phyloP scores from a whole-genome alignment of 2,797 vertebrate genomes.

The Craterocephalus amniculus region DNA sequence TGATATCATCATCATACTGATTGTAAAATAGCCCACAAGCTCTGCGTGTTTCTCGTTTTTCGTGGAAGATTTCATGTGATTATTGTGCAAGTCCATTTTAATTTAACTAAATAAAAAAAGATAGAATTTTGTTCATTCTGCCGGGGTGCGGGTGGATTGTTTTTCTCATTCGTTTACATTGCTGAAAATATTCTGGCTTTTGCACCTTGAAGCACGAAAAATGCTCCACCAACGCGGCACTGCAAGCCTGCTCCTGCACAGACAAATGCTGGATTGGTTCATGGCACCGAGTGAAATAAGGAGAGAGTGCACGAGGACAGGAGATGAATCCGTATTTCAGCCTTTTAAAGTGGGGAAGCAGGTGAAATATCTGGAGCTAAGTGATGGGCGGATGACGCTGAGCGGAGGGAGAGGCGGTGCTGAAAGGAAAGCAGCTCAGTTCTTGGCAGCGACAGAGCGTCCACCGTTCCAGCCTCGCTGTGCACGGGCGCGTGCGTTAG shows the following conservation, averaged over 20 bases:
- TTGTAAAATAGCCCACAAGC: neutral
- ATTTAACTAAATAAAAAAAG: neutral
- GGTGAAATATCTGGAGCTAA: conserved; percentile 37
- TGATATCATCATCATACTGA: conserved; percentile 21
- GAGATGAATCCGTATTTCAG: neutral
- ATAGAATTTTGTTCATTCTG: neutral
- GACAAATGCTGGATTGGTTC: neutral
- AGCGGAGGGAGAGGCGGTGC: conserved; percentile 62
- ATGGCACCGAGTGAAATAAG: neutral
- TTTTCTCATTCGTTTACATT: neutral
- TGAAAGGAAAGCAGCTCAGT: conserved; percentile 77
- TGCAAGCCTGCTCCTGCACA: neutral
- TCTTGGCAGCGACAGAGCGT: conserved; percentile 55
- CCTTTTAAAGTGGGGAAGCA: neutral
- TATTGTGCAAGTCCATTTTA: neutral
- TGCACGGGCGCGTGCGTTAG: conserved; percentile 33
- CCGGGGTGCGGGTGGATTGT: too few species aligned
- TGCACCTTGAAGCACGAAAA: neutral
- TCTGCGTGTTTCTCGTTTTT: neutral
- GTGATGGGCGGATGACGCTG: conserved; percentile 40
- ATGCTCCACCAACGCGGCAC: neutral
- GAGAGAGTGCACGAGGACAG: neutral
- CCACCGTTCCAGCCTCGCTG: conserved; percentile 29
- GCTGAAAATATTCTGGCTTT: too few species aligned
- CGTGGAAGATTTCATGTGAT: too few species aligned